phyloP scores from a whole-genome alignment of 2,797 vertebrate species.

The Sebastes kiyomatsui region DNA sequence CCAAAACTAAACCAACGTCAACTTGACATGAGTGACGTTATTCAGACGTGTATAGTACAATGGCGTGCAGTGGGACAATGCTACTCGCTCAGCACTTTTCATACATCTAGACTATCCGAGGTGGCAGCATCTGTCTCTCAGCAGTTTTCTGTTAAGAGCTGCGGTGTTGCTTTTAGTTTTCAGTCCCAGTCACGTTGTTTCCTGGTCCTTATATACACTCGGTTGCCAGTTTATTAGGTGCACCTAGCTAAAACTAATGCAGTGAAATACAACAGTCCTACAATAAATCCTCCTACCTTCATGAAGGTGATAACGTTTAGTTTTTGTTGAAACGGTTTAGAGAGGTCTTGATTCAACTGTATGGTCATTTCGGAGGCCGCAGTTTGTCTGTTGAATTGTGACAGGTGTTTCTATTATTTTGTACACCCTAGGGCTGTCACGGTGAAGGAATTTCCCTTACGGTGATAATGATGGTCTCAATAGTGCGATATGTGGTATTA shows the following conservation, averaged over 20 bases:
- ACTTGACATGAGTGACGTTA: not conserved
- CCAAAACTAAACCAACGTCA: not conserved
- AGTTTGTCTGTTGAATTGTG: not conserved
- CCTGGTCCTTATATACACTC: not conserved
- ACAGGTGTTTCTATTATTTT: not conserved
- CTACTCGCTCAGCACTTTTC: slow-evolving; percentile 37
- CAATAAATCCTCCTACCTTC: not conserved
- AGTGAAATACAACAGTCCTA: not conserved
- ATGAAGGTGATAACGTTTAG: not conserved
- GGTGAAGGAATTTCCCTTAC: too few relatives aligned
- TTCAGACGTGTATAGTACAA: not conserved
- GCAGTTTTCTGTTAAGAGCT: slow-evolving; percentile 19
- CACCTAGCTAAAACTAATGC: not conserved
- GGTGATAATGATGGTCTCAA: too few relatives aligned
- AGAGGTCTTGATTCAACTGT: not conserved
- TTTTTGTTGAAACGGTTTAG: not conserved
- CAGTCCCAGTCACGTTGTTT: not conserved
- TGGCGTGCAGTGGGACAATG: not conserved
- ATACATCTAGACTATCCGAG: slow-evolving; percentile 21
- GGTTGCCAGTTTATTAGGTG: not conserved
- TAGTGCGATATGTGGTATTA: too few relatives aligned
- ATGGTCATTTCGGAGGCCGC: not conserved
- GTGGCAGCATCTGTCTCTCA: slow-evolving; percentile 39
- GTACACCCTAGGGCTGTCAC: too few relatives aligned
- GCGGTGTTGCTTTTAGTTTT: slow-evolving; percentile 17